These are phyloP conservation scores for Hystrix brachyura DNA, from an alignment of 2,113 vertebrate species.

Conservation along the genomic window DNA sequence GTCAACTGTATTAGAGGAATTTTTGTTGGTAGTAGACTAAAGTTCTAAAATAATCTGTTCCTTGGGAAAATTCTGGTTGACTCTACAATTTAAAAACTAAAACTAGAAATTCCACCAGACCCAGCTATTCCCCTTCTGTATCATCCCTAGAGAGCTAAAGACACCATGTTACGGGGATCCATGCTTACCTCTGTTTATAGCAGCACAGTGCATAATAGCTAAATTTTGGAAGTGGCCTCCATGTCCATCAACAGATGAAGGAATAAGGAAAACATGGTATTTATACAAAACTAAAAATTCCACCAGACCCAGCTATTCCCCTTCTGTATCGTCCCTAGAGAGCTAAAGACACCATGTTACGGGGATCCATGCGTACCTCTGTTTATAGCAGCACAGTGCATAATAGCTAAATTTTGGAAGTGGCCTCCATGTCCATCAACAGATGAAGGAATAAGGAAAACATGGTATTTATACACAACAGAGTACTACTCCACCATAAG, in stretches of 20 bases:
- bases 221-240: not conserved
- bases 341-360: not conserved
- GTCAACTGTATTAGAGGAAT: not conserved
- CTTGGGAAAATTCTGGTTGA: not conserved
- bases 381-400: not conserved
- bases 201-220: not conserved
- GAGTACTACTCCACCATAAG: not conserved
- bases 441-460: not conserved
- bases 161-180: not conserved
- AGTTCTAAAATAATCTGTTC: not conserved
- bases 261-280: no score
- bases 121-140: not conserved
- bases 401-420: not conserved
- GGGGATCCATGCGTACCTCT: not conserved
- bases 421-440: not conserved
- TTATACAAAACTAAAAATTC: not conserved
- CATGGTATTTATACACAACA: not conserved
- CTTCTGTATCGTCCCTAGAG: not conserved
- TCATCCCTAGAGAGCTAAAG: not conserved
- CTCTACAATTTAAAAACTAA: not conserved
- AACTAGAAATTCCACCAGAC: not conserved
- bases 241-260: not conserved
- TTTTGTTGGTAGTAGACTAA: not conserved
- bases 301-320: not conserved
- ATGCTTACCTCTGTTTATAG: not conserved